Base-by-base conservation (phyloP, 2,888 invertebrate genomes). In the Rhimphoctona megacephalus region DNA sequence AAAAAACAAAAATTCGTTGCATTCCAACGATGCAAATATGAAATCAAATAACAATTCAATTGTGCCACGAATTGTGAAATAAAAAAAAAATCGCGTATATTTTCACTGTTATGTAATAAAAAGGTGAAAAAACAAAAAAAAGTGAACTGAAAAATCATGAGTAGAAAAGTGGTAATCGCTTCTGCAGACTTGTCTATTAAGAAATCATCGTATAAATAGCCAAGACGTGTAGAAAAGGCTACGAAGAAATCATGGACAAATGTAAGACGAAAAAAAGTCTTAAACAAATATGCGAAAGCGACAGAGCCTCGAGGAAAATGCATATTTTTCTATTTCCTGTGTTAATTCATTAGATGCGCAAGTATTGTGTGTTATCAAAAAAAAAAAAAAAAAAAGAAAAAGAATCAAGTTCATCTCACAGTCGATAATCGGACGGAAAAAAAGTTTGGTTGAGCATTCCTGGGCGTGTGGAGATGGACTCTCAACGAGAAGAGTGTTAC, bases 311-410 rank as follows among this genome's bases (percentile, higher is more conserved):
- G 22, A 57, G 72, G 61, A 33, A 64, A 54, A 79, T 36, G 69
- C 84, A 84, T 86, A 81, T 81, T 84, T 86, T 79, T 39, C 39
- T 82, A 78, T 74, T 84, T 74, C 74, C 73, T 64, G 78, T 76
- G 81, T 74, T 78, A 81, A 73, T 61, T 84, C 70, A 84, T 84
- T 84, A 79, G 81, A 64, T 46, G 54, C 25, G 19, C 69, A 64
- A 22, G 9, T 46, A 57, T n/a, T 81, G 25, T 73, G 46, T 69
- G 61, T 70, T 49, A 70, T 74, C 30, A 61, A 49, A 49, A 52
- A 61, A 81, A 83, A 86, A 49, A 66, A 54, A 79, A 84, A 61
- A 81, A 83, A 86, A 49, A 66, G 46, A 79, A 84, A 7, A 39
- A 7, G 39, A 39, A 86, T 86, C 73, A 66, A 81, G 78, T 84